phyloP scores from a whole-genome alignment of 1,140 invertebrate species.

The Melitaea cinxia region DNA sequence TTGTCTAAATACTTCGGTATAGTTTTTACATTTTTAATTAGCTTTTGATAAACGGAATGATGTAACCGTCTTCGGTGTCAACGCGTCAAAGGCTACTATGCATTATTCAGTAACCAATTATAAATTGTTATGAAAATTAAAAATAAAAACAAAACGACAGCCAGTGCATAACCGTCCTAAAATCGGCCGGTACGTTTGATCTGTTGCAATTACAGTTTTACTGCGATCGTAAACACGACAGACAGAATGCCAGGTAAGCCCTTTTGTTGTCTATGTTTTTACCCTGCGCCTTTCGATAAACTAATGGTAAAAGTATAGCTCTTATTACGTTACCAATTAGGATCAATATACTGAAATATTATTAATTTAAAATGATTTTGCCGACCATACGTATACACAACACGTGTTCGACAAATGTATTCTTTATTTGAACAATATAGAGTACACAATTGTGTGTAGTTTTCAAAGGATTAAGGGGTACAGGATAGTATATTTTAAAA shows the following conservation, averaged over 20 bases:
- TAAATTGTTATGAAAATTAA: neutral
- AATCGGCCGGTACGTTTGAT: slow-evolving; percentile 62
- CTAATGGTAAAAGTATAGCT: neutral
- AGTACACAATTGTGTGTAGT: slow-evolving; percentile 5
- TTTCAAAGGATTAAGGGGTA: neutral
- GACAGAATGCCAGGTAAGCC: slow-evolving; percentile 62
- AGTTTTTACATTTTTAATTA: neutral
- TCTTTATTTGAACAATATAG: neutral
- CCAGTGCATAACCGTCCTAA: slow-evolving; percentile 32
- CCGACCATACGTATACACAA: slow-evolving; percentile 6
- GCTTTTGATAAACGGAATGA: neutral
- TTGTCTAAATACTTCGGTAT: too few relatives aligned
- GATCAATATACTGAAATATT: neutral
- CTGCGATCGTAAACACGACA: slow-evolving; percentile 64
- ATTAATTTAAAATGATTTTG: slow-evolving; percentile 12
- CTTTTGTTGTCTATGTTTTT: slow-evolving; percentile 49
- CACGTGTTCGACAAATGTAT: neutral
- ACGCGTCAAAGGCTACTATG: neutral
- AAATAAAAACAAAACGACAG: slow-evolving; percentile 1
- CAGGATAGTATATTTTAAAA: slow-evolving; percentile 15
- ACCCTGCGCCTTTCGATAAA: slow-evolving; percentile 16
- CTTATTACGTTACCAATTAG: neutral
- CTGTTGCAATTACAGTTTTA: slow-evolving; percentile 71
- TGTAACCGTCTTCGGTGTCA: neutral
- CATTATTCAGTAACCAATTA: neutral